Conservation (phyloP, 2,113 vertebrate genomes). For the Misgurnus mizolepis region DNA sequence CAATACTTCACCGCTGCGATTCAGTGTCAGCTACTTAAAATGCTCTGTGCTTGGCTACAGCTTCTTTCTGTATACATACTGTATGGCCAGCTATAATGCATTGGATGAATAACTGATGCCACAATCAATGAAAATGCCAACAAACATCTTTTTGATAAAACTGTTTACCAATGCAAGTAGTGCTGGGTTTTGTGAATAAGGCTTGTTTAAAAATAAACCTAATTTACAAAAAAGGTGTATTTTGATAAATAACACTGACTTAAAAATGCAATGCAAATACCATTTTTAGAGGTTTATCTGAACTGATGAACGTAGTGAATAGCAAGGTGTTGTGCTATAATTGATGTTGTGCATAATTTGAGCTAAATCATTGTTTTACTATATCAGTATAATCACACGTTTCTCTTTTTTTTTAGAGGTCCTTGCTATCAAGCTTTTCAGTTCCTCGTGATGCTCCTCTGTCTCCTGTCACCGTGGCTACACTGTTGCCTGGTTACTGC, state of each 20-base stretch:
- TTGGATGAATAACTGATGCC: too few species aligned
- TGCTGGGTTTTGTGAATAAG: background rate
- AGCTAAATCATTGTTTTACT: background rate
- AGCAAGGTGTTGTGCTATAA: background rate
- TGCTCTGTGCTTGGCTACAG: background rate
- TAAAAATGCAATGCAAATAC: background rate
- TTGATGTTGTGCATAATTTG: background rate
- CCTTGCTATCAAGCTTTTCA: constrained; percentile 51
- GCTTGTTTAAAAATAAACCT: background rate
- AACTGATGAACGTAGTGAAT: background rate
- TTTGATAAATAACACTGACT: too few species aligned
- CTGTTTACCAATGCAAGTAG: background rate
- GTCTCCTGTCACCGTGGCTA: constrained; percentile 62
- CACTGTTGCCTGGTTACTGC: constrained; percentile 65
- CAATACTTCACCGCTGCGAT: too few species aligned
- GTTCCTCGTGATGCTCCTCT: constrained; percentile 53
- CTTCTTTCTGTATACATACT: too few species aligned
- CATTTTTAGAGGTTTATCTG: background rate
- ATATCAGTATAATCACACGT: background rate
- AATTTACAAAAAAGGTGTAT: too few species aligned
- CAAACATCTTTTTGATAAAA: background rate
- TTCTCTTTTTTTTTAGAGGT: constrained; percentile 18
- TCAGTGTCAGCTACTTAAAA: background rate
- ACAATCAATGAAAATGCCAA: background rate
- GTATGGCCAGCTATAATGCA: too few species aligned